A percentile compares a stretch with the other conserved stretches of the same genome.
phyloP scores from a whole-genome alignment of 2,113 vertebrate species.

The Cyanoliseus patagonus region DNA sequence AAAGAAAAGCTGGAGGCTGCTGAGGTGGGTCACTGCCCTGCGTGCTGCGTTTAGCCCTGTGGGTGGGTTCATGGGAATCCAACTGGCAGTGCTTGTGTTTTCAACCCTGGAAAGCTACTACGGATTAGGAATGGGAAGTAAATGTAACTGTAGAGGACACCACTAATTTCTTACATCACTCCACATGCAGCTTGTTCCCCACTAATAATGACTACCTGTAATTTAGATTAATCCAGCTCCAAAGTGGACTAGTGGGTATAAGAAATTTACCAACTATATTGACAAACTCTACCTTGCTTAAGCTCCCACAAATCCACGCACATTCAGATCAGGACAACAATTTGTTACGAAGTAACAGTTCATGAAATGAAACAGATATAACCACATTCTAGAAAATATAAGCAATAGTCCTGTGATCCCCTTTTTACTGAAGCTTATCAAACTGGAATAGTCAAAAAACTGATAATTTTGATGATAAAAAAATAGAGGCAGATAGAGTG shows the following conservation, averaged over 20 bases:
- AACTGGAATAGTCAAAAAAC: neutral
- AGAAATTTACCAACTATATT: neutral
- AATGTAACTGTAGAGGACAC: neutral
- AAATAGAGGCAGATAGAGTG: neutral
- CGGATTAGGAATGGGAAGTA: neutral
- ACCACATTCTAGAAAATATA: neutral
- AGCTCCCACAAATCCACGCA: neutral
- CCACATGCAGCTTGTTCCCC: neutral
- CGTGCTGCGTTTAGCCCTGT: too few relatives aligned
- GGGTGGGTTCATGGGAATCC: neutral
- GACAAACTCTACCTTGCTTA: neutral
- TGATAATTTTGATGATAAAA: neutral
- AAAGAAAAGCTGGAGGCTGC: neutral
- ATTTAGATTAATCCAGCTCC: neutral
- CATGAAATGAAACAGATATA: neutral
- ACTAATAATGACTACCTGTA: neutral
- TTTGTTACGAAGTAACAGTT: neutral
- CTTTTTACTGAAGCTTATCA: neutral
- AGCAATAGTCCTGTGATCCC: neutral
- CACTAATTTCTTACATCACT: accelerated
- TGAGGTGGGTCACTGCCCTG: neutral
- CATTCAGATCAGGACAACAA: neutral
- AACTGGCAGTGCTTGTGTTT: neutral
- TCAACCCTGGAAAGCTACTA: neutral
- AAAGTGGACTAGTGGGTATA: neutral